Percentiles rank a stretch among this genome's conserved stretches.
phyloP scores from a whole-genome alignment of 2,888 invertebrate genomes.

The Eudasyphora cyanicolor region DNA sequence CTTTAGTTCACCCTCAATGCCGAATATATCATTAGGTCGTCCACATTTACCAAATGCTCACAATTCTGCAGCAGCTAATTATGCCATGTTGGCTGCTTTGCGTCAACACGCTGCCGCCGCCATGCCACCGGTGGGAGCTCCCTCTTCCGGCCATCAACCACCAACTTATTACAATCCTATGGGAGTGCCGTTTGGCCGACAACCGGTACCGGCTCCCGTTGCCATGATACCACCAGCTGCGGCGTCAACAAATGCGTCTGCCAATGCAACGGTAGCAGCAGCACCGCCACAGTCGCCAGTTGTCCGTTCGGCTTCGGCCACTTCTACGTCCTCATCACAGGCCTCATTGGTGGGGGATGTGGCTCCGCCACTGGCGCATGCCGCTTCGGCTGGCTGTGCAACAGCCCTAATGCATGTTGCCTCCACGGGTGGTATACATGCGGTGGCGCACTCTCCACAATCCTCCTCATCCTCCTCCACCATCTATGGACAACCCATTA shows the following conservation, averaged over 20 bases:
- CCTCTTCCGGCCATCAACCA: constrained; percentile 68
- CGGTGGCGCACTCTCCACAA: constrained; percentile 49
- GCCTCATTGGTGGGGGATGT: constrained; percentile 75
- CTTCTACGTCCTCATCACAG: constrained; percentile 78
- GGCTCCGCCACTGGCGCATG: constrained; percentile 77
- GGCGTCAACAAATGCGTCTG: constrained; percentile 57
- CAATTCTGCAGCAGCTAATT: constrained; percentile 68
- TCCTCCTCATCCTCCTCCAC: constrained; percentile 64
- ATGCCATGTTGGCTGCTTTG: constrained; percentile 76
- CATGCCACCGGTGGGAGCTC: constrained; percentile 63
- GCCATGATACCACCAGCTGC: constrained; percentile 58
- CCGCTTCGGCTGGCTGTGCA: constrained; percentile 61
- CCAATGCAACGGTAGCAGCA: constrained; percentile 54
- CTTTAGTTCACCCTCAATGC: constrained; percentile 97
- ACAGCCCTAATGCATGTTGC: constrained; percentile 62
- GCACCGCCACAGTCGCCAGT: constrained; percentile 80
- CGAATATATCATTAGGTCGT: constrained; percentile 96
- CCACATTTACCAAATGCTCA: constrained; percentile 83
- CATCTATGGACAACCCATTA: constrained; percentile 81
- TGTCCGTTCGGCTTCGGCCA: constrained; percentile 81
- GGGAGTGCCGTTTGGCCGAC: constrained; percentile 73
- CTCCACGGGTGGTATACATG: constrained; percentile 67
- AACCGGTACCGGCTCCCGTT: constrained; percentile 69
- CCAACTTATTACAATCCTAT: constrained; percentile 77
- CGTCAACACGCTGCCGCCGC: constrained; percentile 73